Percentiles rank a stretch among this genome's conserved stretches.
These are phyloP conservation scores for Cryptocephalus moraei DNA, from an alignment of 2,888 invertebrate species.

Conservation along the genomic window DNA sequence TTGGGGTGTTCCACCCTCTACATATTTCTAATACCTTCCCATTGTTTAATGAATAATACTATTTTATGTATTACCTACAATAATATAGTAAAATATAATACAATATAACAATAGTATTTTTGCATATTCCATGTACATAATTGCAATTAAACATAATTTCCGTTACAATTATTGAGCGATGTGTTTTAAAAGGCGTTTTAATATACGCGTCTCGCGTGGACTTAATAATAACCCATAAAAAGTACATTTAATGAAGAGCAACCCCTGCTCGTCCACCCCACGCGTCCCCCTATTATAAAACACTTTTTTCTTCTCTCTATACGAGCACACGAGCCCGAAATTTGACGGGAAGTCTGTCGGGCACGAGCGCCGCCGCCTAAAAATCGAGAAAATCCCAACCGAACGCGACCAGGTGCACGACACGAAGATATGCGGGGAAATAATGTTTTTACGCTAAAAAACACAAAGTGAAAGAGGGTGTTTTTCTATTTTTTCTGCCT, in stretches of 20 bases:
- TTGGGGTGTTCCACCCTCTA: no score
- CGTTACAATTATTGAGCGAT: no score
- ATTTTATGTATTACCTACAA: no score
- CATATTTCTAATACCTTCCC: no score
- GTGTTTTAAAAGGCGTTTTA: no score
- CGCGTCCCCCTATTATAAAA: background rate
- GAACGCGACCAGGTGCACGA: constrained; percentile 21
- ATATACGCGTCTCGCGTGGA: no score
- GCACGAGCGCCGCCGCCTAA: constrained; percentile 9
- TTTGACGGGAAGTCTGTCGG: constrained; percentile 7
- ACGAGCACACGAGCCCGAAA: background rate
- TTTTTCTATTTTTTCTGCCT: constrained; percentile 16
- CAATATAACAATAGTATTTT: no score
- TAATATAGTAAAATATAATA: no score
- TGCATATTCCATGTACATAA: no score
- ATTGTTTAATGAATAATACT: no score
- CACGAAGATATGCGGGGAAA: constrained; percentile 19
- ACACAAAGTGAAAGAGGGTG: constrained; percentile 24
- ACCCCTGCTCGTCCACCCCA: background rate
- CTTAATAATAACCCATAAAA: background rate
- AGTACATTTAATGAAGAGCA: background rate
- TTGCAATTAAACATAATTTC: no score
- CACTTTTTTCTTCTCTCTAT: constrained; percentile 1
- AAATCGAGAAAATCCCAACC: constrained; percentile 11
- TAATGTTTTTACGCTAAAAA: constrained; percentile 24